Conservation (phyloP, 2,888 invertebrate genomes). For the Drosophila trichaetosa region DNA sequence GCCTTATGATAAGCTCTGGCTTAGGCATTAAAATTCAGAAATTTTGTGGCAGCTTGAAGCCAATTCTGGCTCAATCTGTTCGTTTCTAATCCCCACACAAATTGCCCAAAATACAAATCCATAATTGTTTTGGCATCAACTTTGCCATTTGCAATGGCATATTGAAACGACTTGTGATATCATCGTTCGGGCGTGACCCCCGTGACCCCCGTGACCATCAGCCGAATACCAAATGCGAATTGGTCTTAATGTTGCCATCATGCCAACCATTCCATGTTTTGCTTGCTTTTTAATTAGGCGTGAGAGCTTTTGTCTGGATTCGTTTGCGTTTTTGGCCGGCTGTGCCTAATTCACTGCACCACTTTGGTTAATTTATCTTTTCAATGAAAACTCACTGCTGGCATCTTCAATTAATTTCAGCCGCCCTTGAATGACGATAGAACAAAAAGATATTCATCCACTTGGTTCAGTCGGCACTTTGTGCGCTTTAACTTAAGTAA, state of each 20-base stretch:
- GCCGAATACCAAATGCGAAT: conserved; percentile 28
- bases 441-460: conserved; percentile 22
- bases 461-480: conserved; percentile 8
- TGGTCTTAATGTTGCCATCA: conserved; percentile 22
- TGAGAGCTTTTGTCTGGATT: conserved; percentile 46
- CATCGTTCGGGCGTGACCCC: conserved; percentile 7
- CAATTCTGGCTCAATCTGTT: conserved; percentile 24
- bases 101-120: conserved; percentile 40
- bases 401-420: conserved; percentile 53
- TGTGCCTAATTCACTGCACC: conserved; percentile 22
- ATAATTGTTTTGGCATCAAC: conserved; percentile 46
- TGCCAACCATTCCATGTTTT: conserved; percentile 16
- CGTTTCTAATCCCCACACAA: conserved; percentile 33
- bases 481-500: conserved; percentile 38
- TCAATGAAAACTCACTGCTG: conserved; percentile 22
- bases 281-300: conserved; percentile 61
- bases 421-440: conserved; percentile 14
- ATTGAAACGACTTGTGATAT: conserved; percentile 25
- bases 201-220: conserved; percentile 1
- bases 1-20: conserved; percentile 1
- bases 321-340: conserved; percentile 9
- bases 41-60: conserved; percentile 15
- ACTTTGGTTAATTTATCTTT: conserved; percentile 59
- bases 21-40: not conserved
- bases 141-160: conserved; percentile 38